Base-by-base conservation (phyloP, 2,888 invertebrate species). In the Drosophila atroscutellata region DNA sequence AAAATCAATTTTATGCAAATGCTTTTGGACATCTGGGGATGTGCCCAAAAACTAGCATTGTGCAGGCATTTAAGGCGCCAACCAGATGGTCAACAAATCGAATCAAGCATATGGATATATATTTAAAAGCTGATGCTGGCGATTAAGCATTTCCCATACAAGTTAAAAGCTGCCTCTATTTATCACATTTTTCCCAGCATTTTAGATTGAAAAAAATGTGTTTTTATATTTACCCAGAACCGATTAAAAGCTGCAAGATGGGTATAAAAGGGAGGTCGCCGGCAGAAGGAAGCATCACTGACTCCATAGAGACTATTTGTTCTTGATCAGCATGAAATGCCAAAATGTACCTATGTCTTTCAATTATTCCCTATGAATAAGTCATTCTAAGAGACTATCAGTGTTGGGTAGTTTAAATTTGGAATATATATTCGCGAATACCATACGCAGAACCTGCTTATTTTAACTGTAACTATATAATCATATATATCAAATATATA, bases 1-100 rank as follows among this genome's bases (percentile, higher is more conserved):
- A 51, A 76, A 74, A 64, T 61, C 60, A 63, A 63, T 77, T 77
- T 64, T 80, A 77, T 77, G 81, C 81, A 77, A 77, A 76, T 76
- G 26, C 50, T 68, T 26, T 18, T 55, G 36, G 59, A 51, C 80
- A 79, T 42, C 74, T 60, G 80, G 61, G 61, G 34, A 59, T 36
- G 36, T 34, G 39, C 39, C 7, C 20, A 28, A 30, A 49, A 15
- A 28, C 15, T 24, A 34, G 34, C 39, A 28, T 52, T 28, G 9
- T 67, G 67, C 45, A 11, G 34, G 32, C 24, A 30, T 30, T 24
- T 15, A 50, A n/a, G 32, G 18, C 18, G 3, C 13, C 39, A 65
- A 18, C 32, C 30, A 63, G 15, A 28, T 61, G n/a, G 26, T 24
- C 7, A 8, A 45, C 24, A 8, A 24, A 15, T 45, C 24, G 1